phyloP scores from a whole-genome alignment of 1,140 invertebrate genomes.

The Parasteatoda tepidariorum region DNA sequence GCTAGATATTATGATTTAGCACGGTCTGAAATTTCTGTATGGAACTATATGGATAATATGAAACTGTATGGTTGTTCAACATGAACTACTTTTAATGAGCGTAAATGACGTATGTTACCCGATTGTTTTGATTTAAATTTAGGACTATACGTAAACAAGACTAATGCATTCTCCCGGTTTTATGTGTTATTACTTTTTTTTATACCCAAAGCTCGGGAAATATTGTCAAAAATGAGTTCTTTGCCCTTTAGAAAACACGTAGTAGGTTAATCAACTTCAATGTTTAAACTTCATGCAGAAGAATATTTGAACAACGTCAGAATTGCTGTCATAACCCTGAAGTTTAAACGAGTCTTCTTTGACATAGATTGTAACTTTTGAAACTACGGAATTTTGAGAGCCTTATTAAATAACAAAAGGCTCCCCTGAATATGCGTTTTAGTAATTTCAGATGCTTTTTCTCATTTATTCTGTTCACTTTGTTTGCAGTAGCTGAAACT shows the following conservation, averaged over 20 bases:
- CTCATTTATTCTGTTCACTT: background rate
- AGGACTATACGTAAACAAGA: too few relatives aligned
- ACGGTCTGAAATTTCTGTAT: too few relatives aligned
- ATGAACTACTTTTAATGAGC: too few relatives aligned
- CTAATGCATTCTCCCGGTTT: too few relatives aligned
- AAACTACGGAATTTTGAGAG: slow-evolving; percentile 59
- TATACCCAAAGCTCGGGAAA: slow-evolving; percentile 8
- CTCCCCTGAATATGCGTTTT: slow-evolving; percentile 48
- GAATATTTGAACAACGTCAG: slow-evolving; percentile 54
- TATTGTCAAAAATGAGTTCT: slow-evolving; percentile 32
- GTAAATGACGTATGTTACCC: too few relatives aligned
- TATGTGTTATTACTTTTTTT: too few relatives aligned
- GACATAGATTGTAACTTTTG: slow-evolving; percentile 60
- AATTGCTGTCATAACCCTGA: slow-evolving; percentile 52
- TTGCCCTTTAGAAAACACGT: slow-evolving; percentile 16
- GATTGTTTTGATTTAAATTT: too few relatives aligned
- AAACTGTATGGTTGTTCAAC: too few relatives aligned
- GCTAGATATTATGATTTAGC: too few relatives aligned
- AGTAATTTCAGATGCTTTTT: slow-evolving; percentile 21
- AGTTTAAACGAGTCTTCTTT: slow-evolving; percentile 54
- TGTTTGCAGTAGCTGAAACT: slow-evolving; percentile 53
- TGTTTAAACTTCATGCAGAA: slow-evolving; percentile 49
- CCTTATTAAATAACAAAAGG: slow-evolving; percentile 61
- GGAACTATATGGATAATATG: too few relatives aligned
- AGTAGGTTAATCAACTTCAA: slow-evolving; percentile 53